Conservation (phyloP, 2,113 vertebrate species). For the Podiceps cristatus region DNA sequence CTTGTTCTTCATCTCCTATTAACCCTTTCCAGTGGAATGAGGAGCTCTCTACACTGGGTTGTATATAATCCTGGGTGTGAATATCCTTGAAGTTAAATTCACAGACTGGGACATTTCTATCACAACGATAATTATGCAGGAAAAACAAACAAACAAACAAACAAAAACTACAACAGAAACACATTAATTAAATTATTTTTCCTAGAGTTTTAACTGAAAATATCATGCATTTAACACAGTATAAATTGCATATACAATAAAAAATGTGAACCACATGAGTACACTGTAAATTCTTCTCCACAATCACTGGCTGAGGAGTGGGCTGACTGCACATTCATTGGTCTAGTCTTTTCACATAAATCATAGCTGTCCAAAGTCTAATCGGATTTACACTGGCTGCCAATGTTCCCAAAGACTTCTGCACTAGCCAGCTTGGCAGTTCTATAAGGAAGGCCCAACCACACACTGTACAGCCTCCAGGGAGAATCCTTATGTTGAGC, state of each 20-base stretch:
- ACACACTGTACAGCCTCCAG: not conserved
- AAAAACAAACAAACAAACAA: not conserved
- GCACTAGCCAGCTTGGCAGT: not conserved
- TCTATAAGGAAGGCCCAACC: not conserved
- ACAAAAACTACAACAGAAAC: not conserved
- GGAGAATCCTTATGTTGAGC: not conserved
- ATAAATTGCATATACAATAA: not conserved
- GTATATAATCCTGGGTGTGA: not conserved
- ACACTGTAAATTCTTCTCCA: not conserved
- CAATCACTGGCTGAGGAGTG: not conserved
- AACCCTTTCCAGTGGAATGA: not conserved
- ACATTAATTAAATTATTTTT: not conserved
- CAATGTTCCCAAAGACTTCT: not conserved
- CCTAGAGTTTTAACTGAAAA: not conserved
- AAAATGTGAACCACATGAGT: not conserved
- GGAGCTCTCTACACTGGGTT: not conserved
- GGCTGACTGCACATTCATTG: not conserved
- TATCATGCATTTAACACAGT: not conserved
- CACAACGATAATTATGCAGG: not conserved
- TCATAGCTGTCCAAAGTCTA: conserved; percentile 12
- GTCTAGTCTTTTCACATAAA: conserved; percentile 1
- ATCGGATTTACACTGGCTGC: conserved; percentile 28
- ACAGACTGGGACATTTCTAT: not conserved
- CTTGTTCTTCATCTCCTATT: not conserved
- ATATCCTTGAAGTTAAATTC: not conserved